Evolutionary conservation across 2,888 invertebrate species (phyloP).

Genomic region (Isoperla grammatica): DNA sequence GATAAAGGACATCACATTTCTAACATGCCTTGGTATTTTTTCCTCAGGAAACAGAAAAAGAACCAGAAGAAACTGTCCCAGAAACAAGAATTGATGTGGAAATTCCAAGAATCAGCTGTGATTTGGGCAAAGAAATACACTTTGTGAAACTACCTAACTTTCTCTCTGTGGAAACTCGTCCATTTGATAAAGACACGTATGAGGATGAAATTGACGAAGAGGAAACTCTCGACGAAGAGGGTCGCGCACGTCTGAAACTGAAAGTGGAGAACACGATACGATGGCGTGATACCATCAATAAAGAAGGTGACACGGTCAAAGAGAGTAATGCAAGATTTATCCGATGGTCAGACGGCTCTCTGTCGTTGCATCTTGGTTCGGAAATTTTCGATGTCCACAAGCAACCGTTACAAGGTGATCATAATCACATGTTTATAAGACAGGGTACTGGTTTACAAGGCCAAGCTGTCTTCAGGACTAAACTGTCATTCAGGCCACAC

Average conservation of each 20-base stretch:
- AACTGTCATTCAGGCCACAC: conserved; percentile 95
- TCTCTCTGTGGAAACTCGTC: conserved; percentile 93
- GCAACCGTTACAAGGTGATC: conserved; percentile 87
- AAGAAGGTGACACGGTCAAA: conserved; percentile 71
- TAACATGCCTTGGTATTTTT: not conserved
- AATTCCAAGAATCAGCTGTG: conserved; percentile 91
- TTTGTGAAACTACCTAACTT: conserved; percentile 98
- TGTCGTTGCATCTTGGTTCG: conserved; percentile 92
- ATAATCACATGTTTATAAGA: conserved; percentile 95
- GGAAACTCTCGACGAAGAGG: conserved; percentile 96
- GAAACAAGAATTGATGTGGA: conserved; percentile 96
- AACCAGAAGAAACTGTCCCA: conserved; percentile 74
- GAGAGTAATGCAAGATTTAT: conserved; percentile 95
- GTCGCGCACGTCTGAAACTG: conserved; percentile 82
- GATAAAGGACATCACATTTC: no score
- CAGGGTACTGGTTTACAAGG: conserved; percentile 98
- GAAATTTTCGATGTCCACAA: conserved; percentile 98
- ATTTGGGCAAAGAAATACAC: conserved; percentile 86
- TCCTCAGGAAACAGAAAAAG: conserved; percentile 48
- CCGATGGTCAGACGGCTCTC: conserved; percentile 96
- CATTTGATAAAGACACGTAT: conserved; percentile 90
- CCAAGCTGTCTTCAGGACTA: conserved; percentile 94
- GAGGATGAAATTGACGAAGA: conserved; percentile 99
- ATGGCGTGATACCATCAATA: conserved; percentile 82
- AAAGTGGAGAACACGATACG: conserved; percentile 97